Evolutionary conservation across 2,113 vertebrate species (phyloP).

Genomic region (Dromaius novaehollandiae): DNA sequence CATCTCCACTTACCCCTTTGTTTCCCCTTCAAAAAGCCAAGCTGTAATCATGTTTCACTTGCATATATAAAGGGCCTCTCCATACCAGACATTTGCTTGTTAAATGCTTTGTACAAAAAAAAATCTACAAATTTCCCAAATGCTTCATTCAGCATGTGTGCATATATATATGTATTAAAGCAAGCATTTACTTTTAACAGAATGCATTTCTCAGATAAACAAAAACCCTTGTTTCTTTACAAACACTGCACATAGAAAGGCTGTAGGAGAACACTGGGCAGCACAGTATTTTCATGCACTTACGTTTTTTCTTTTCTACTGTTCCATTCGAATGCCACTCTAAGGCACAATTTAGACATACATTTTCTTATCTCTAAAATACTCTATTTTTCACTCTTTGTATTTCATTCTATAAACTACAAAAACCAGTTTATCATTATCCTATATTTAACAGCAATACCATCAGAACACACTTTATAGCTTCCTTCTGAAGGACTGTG

Average conservation of each 20-base stretch:
- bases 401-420: not conserved
- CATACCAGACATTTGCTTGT: not conserved
- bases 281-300: not conserved
- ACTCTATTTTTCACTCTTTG: not conserved
- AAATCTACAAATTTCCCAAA: not conserved
- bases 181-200: not conserved
- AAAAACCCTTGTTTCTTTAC: not conserved
- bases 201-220: not conserved
- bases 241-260: not conserved
- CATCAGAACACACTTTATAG: not conserved
- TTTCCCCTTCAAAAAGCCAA: constrained; percentile 26
- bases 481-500: not conserved
- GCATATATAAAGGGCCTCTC: not conserved
- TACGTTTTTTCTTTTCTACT: not conserved
- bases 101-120: not conserved
- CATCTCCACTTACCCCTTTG: constrained; percentile 32
- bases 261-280: not conserved
- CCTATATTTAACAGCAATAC: not conserved
- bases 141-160: not conserved
- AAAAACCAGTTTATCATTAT: not conserved
- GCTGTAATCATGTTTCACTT: not conserved
- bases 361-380: not conserved
- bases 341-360: not conserved
- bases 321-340: not conserved
- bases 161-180: not conserved